Evolutionary conservation across 2,113 vertebrate species (phyloP).

Genomic region (Morphnarchus princeps): DNA sequence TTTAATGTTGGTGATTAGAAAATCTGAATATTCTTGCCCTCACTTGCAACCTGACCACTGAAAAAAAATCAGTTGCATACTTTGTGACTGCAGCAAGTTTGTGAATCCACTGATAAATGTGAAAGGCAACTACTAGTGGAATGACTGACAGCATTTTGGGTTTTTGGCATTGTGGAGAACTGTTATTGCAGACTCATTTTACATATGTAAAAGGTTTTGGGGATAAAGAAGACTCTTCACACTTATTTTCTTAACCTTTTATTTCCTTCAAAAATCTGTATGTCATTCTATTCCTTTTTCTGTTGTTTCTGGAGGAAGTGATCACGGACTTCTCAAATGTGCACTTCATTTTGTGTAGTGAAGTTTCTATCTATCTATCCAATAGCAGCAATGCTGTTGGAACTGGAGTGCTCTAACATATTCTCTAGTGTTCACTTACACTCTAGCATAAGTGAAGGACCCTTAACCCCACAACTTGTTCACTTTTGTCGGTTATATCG

Average conservation of each 20-base stretch:
- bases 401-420: constrained; percentile 15
- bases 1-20: neutral
- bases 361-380: neutral
- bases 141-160: constrained; percentile 4
- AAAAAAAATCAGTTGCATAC: neutral
- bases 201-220: neutral
- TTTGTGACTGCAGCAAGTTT: neutral
- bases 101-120: neutral
- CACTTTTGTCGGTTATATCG: neutral
- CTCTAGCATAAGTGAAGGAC: neutral
- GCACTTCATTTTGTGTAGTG: neutral
- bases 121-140: neutral
- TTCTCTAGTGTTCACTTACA: constrained; percentile 10
- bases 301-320: neutral
- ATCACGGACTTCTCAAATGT: neutral
- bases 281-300: neutral
- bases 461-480: constrained; percentile 35
- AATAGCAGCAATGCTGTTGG: neutral
- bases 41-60: neutral
- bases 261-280: neutral
- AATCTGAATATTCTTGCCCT: neutral
- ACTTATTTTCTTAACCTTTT: neutral
- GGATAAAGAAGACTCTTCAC: neutral
- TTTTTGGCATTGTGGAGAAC: neutral
- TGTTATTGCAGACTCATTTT: neutral